These are phyloP conservation scores for Dasysyrphus albostriatus DNA, from an alignment of 2,888 invertebrate genomes.

Conservation along the genomic window DNA sequence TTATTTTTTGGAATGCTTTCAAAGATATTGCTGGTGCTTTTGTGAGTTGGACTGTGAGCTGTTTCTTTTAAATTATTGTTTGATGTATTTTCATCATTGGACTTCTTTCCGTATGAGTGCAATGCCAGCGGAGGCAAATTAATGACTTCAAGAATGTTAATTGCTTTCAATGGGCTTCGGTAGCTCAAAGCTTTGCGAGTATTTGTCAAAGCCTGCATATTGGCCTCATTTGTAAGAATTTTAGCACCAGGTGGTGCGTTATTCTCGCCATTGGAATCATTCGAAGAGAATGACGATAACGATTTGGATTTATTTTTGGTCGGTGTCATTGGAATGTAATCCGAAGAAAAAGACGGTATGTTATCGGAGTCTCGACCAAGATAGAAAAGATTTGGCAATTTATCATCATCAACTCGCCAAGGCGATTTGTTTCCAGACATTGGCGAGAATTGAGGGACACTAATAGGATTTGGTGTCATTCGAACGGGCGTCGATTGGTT, in stretches of 20 bases:
- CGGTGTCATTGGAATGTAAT: slow-evolving; percentile 79
- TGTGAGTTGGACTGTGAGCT: neutral
- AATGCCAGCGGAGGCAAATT: slow-evolving; percentile 77
- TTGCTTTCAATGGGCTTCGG: slow-evolving; percentile 80
- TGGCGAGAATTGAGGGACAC: slow-evolving; percentile 77
- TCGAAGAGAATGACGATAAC: slow-evolving; percentile 76
- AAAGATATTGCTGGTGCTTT: neutral
- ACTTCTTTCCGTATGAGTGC: slow-evolving; percentile 38
- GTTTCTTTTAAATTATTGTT: slow-evolving; percentile 5
- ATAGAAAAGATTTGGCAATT: slow-evolving; percentile 80
- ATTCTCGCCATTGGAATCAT: slow-evolving; percentile 81
- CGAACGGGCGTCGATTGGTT: slow-evolving; percentile 80
- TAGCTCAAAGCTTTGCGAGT: slow-evolving; percentile 77
- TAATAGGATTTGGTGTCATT: slow-evolving; percentile 31
- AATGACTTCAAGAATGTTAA: slow-evolving; percentile 81
- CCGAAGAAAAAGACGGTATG: slow-evolving; percentile 82
- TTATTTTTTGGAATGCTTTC: slow-evolving; percentile 46
- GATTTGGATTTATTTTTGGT: slow-evolving; percentile 70
- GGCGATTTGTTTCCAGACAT: slow-evolving; percentile 79
- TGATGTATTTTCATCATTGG: slow-evolving; percentile 6
- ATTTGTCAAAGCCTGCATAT: slow-evolving; percentile 76
- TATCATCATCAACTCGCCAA: slow-evolving; percentile 80
- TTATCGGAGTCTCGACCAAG: slow-evolving; percentile 80
- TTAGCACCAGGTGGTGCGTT: slow-evolving; percentile 77
- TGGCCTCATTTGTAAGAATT: slow-evolving; percentile 61